Base-by-base conservation (phyloP, 2,888 invertebrate genomes). In the Cordilura impudica region DNA sequence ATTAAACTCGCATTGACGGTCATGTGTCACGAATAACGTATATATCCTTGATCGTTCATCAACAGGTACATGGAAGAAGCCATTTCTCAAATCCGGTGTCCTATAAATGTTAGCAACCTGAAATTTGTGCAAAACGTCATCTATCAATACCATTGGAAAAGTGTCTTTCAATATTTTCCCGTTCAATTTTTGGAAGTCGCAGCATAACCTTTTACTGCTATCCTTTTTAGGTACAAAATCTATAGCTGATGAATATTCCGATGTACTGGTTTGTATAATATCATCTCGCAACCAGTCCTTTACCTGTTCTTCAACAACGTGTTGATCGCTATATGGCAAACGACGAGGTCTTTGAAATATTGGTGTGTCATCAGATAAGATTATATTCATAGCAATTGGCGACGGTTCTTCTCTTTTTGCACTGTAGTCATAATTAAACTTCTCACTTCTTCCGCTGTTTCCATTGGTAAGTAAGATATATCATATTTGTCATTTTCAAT, bases 121-220 rank as follows among this genome's bases (percentile, higher is more conserved):
- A 5, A 65, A 7, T 63, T 60, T 72, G 2, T 74, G 60, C 6
- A 26, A 26, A 2, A 78, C 74, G 14, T 79, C 78, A 43, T 81
- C 79, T 2, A 81, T 81, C 7, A 61, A 19, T 0, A 51, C 54
- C 74, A 81, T 80, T 5, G 69, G 75, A n/a, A 73, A 80, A n/a
- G 76, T 71, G 21, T 80, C 77, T 14, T 74, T 26, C 0, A 77
- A 10, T 5, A 77, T 70, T 31, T 78, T 78, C 18, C 63, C 49
- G n/a, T 78, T 81, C 16, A 76, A 29, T 18, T 29, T 16, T n/a
- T 75, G 21, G 71, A 86, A 90, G 72, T 90, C 89, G 0, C 89
- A 83, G 73, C 89, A 89, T 74, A 81, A 49, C 39, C 82, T 51
- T 45, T 79, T 26, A 26, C 26, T 26, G 26, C 78, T 78, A 26